Evolutionary conservation across 2,888 invertebrate genomes (phyloP), one percentile per base, ranked within the genome.

Genomic region (Chouioia cunea): DNA sequence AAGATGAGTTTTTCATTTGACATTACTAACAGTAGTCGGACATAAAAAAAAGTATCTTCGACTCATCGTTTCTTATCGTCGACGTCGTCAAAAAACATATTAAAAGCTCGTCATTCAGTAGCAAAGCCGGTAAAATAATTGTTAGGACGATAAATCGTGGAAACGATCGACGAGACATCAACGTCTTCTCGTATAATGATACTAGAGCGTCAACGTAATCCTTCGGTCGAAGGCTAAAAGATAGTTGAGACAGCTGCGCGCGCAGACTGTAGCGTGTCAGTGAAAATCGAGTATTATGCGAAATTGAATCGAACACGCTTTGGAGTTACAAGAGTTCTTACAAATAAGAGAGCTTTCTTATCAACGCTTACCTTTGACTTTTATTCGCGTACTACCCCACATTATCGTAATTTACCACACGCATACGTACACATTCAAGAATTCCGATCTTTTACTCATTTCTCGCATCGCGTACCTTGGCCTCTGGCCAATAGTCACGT

Each of bases 391-490:
- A 46, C 18, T 27, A 15, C 57, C 36, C 16, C 54, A 12, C 58
- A 64, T 58, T 70, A 70, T 58, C 70, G 70, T 70, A 64, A 70
- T 59, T 70, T 59, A 22, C 16, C 43, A 36, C 36, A 10, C 36
- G 12, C 36, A 10, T 12, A 36, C 6, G 6, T 12, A 10, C 36
- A 36, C 6, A 3, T 12, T 10, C 36, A 12, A 36, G 4, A 36
- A 36, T 36, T 12, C 36, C 10, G 36, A 36, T 64, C 27, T 23
- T 57, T 27, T 23, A 4, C 18, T 57, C 50, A 16, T 15, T 52
- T 12, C 46, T n/a, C 52, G 46, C 57, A 43, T 14, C n/a, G 20
- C 57, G 44, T 10, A 14, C 15, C 22, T 64, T 69, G 67, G 56
- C 47, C 56, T 3, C 2, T 2, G 14, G 69, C 64, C 69, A 69